Evolutionary conservation across 1,140 invertebrate genomes (phyloP), one percentile per base, ranked within the genome.

Genomic region (Dreissena rostriformis): DNA sequence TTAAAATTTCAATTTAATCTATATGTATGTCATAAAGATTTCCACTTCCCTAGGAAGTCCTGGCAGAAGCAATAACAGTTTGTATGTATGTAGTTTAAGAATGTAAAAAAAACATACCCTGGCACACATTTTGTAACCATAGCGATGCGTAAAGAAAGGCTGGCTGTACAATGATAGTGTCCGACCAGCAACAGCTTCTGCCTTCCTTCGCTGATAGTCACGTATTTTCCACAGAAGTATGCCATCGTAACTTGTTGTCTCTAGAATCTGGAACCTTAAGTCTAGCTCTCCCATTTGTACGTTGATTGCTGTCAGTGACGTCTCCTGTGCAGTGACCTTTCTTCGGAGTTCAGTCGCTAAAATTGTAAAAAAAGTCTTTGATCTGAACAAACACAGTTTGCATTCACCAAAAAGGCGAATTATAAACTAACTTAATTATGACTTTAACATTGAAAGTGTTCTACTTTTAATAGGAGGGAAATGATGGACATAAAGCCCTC

Each of bases 101-200:
- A 39, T 39, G 39, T 39, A 2, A 39, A 39, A 39, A 39, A 2
- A 61, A 73, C 71, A 15, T 17, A 91, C 86, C 7, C 91, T 63
- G 1, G 88, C 88, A 87, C 92, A 90, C 90, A 92, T 91, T 79
- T 91, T 92, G 87, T 93, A 93, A 0, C 92, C 91, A 82, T 86
- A 91, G 15, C 88, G 74, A 72, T 81, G 81, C 0, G 90, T 90
- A 75, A 92, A 93, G 82, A 93, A 93, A 8, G 92, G 92, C 77
- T 91, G 91, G 24, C 90, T 91, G 82, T 92, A 93, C 22, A 92
- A 67, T 1, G 90, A 91, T 14, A 88, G 52, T 0, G 86, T 89
- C 24, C 86, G 82, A 24, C 90, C 89, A 15, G 72, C 84, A 12
- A 88, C 81, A 0, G 91, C 89, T 26, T 92, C 91, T 65, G 86